These are phyloP conservation scores for Drosophila seguyi DNA, from an alignment of 1,140 invertebrate species.

Conservation along the genomic window DNA sequence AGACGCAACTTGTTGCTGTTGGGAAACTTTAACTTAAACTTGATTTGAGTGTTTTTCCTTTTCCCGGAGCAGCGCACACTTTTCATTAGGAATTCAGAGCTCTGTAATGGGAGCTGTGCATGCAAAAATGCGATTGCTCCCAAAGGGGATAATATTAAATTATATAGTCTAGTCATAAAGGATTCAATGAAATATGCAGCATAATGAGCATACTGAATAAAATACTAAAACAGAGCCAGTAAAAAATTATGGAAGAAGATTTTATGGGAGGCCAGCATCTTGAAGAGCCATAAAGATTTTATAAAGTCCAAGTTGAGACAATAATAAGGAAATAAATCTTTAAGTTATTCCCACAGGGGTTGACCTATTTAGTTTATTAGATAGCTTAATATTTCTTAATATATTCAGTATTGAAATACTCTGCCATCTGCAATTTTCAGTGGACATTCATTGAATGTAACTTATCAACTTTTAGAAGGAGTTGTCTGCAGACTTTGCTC, in stretches of 20 bases:
- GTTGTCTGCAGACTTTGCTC: neutral
- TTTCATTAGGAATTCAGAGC: constrained; percentile 5
- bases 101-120: constrained; percentile 9
- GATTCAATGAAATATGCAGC: constrained; percentile 16
- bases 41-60: constrained; percentile 18
- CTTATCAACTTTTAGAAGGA: constrained; percentile 1
- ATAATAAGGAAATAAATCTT: neutral
- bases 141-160: constrained; percentile 23
- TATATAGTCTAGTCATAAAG: constrained; percentile 14
- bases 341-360: neutral
- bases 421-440: neutral
- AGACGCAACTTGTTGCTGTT: constrained; percentile 41
- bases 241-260: neutral
- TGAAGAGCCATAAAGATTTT: neutral
- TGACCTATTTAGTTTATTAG: neutral
- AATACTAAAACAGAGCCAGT: neutral
- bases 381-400: neutral
- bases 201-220: constrained; percentile 2
- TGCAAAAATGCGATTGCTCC: constrained; percentile 8
- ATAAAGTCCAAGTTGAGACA: constrained; percentile 4
- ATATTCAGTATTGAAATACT: neutral
- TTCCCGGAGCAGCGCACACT: neutral
- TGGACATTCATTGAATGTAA: neutral
- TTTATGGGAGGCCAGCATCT: neutral
- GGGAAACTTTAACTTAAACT: constrained; percentile 23